A percentile compares a stretch with the other conserved stretches of the same genome.
Evolutionary conservation across 1,140 invertebrate species (phyloP).

Genomic region (Pinna nobilis): DNA sequence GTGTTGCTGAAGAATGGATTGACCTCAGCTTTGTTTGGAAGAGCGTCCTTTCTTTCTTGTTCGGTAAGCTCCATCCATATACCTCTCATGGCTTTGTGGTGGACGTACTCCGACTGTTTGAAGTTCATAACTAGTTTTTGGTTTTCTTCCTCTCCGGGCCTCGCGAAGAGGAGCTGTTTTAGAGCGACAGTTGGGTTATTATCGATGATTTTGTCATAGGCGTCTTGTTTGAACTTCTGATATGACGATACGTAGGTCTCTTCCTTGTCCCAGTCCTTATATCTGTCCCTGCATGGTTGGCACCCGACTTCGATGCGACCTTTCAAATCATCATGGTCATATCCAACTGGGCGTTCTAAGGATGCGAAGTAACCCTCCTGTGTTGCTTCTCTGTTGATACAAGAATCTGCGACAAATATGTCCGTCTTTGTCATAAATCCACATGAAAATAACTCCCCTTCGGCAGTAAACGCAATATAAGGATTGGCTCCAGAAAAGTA

Average conservation of each 20-base stretch:
- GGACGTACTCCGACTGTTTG: slow-evolving; percentile 40
- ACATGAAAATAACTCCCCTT: slow-evolving; percentile 46
- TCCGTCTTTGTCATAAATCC: slow-evolving; percentile 47
- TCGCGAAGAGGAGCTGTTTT: slow-evolving; percentile 22
- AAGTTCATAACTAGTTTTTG: slow-evolving; percentile 36
- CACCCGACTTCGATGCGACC: slow-evolving; percentile 37
- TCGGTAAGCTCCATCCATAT: slow-evolving; percentile 39
- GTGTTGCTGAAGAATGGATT: slow-evolving; percentile 46
- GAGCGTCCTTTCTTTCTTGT: slow-evolving; percentile 18
- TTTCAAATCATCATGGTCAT: slow-evolving; percentile 34
- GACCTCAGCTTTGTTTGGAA: slow-evolving; percentile 38
- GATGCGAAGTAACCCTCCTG: slow-evolving; percentile 33
- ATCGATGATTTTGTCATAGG: slow-evolving; percentile 37
- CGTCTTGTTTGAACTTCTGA: slow-evolving; percentile 18
- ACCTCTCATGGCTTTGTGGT: slow-evolving; percentile 48
- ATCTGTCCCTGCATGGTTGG: slow-evolving; percentile 32
- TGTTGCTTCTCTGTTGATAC: slow-evolving; percentile 12
- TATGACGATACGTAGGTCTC: slow-evolving; percentile 16
- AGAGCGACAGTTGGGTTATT: slow-evolving; percentile 46
- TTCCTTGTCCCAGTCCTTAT: slow-evolving; percentile 32
- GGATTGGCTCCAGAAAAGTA: slow-evolving; percentile 40
- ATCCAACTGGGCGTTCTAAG: slow-evolving; percentile 28
- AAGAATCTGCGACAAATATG: slow-evolving; percentile 52
- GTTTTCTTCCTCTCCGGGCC: slow-evolving; percentile 40
- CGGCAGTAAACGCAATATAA: slow-evolving; percentile 12